Base-by-base conservation (phyloP, 2,113 vertebrate species). In the Sphyrna mokarran region DNA sequence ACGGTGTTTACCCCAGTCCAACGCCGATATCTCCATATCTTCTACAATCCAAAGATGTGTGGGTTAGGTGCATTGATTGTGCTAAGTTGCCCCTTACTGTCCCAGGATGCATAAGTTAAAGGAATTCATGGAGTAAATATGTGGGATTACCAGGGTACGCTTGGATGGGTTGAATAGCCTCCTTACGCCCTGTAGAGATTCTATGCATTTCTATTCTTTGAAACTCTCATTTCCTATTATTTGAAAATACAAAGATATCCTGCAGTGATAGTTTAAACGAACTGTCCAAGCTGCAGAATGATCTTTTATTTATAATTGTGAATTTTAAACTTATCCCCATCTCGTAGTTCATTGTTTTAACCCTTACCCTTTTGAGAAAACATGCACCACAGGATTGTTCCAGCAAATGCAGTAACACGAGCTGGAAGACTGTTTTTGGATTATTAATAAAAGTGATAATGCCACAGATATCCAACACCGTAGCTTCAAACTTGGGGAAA, bases 241-340 rank as follows among this genome's bases (percentile, higher is more conserved):
- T 87, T 61, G 87, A 90, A 90, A 61, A 61, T 90, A 29, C 13
- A 58, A 90, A 33, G 43, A 11, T 89, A 11, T 16, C 54, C 26
- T 61, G 26, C 13, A 3, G 87, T 1, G 29, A 90, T 33, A 61
- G 54, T 90, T 16, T 90, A 33, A 63, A 33, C 29, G 54, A 58
- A 29, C 29, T 29, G 0, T 29, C 26, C 87, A 90, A 61, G 29
- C 54, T 90, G 87, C 87, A 61, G 54, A 90, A 11, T 90, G 26
- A 33, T 90, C 86, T 90, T 58, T 90, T 63, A 90, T 90, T 90
- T 90, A 58, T 61, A 90, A 90, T 16, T 94, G 23, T 18, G 40
- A 37, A 40, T 40, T 40, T n/a, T 68, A 40, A 40, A 40, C 61
- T 69, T 37, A n/a, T 23, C 37, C 58, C 26, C 23, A 20, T 89